Conservation (phyloP, 64 coral and sea anemone species). For the Pocillopora verrucosa region DNA sequence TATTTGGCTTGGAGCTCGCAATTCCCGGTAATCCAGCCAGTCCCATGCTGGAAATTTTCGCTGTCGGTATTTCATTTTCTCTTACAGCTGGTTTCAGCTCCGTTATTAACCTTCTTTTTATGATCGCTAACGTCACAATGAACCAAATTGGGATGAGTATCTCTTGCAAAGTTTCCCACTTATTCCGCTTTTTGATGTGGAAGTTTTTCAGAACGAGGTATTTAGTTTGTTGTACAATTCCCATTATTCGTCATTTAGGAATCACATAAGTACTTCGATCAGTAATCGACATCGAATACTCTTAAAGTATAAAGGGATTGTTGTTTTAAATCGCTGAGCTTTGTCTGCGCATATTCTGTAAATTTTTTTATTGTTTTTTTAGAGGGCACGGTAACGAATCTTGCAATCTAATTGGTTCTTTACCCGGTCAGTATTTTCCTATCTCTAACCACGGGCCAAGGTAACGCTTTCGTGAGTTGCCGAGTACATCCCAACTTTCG, state of each 20-base stretch:
- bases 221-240: conserved; percentile 66
- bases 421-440: too few relatives aligned
- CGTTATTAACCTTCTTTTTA: conserved; percentile 15
- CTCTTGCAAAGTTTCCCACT: conserved; percentile 78
- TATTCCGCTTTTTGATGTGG: conserved; percentile 68
- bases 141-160: conserved; percentile 76
- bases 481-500: too few relatives aligned
- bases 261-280: too few relatives aligned
- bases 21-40: background rate
- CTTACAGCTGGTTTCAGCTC: conserved; percentile 34
- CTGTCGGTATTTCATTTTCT: conserved; percentile 52
- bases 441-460: too few relatives aligned
- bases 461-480: too few relatives aligned
- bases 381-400: too few relatives aligned
- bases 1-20: background rate
- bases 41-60: conserved; percentile 10
- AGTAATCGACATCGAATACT: too few relatives aligned
- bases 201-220: conserved; percentile 77
- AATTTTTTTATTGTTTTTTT: background rate
- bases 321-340: too few relatives aligned
- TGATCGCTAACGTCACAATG: conserved; percentile 41
- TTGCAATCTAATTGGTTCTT: too few relatives aligned
- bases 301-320: too few relatives aligned
- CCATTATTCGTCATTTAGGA: conserved; percentile 34
- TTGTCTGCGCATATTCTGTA: conserved; percentile 27